These are phyloP conservation scores for Melanostoma mellinum DNA, from an alignment of 2,888 invertebrate species.

Conservation along the genomic window DNA sequence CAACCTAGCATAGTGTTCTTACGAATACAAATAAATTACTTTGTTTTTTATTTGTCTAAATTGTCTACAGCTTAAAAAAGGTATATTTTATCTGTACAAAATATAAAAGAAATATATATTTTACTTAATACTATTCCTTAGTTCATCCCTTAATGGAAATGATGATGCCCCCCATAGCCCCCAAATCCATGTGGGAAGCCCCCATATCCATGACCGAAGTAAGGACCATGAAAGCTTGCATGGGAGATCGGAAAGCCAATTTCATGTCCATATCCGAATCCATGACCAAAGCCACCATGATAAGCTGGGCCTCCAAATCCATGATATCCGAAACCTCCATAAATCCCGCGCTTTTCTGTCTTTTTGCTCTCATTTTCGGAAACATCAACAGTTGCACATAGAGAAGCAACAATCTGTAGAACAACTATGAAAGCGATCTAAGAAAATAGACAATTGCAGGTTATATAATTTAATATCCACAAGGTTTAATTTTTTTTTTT, in stretches of 20 bases:
- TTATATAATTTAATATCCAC: constrained; percentile 1
- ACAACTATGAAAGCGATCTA: constrained; percentile 43
- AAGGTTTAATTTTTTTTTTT: neutral
- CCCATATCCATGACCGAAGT: constrained; percentile 46
- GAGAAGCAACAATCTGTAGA: constrained; percentile 33
- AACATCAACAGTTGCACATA: constrained; percentile 21
- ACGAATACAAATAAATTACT: no score
- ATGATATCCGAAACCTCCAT: constrained; percentile 66
- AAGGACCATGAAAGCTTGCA: constrained; percentile 31
- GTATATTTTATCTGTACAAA: constrained; percentile 35
- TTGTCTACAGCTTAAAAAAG: neutral
- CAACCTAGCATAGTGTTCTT: no score
- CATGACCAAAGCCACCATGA: constrained; percentile 37
- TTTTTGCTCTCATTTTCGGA: constrained; percentile 53
- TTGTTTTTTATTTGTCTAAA: neutral
- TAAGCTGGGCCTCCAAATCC: constrained; percentile 7
- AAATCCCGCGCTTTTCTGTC: constrained; percentile 69
- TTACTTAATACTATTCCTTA: neutral
- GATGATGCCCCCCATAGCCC: constrained; percentile 52
- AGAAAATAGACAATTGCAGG: constrained; percentile 9
- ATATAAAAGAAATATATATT: constrained; percentile 25
- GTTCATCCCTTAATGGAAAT: constrained; percentile 44
- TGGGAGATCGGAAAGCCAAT: constrained; percentile 41
- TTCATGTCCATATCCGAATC: constrained; percentile 38
- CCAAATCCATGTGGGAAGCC: constrained; percentile 44